Base-by-base conservation (phyloP, 2,797 vertebrate species). In the Phalanger gymnotis region DNA sequence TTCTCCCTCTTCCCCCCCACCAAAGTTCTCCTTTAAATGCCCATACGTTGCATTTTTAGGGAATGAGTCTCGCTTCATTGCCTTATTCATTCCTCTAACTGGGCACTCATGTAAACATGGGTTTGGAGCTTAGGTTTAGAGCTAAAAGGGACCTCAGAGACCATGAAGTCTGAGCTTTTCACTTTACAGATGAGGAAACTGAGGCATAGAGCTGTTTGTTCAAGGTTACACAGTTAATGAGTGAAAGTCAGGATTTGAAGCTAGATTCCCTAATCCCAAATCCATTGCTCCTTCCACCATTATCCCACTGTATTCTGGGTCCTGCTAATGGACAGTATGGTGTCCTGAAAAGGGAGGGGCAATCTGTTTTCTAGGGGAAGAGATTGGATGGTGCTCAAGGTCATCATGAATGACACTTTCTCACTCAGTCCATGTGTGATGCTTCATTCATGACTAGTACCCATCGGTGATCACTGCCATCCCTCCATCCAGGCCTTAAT, bases 1-100 rank as follows among this genome's bases (percentile, higher is more conserved):
- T 40, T 58, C 92, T 94, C 73, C n/a, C 57, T 66, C 94, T 93
- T 91, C 47, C 92, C 52, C 28, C 19, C 11, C 57, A 34, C 40
- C 2, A 81, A 81, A 81, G n/a, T 81, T 81, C 19, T 91, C n/a
- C 34, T 96, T 93, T 52, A 96, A 89, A 93, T 40, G 13, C 34
- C 73, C 28, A 94, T 66, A 31, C 34, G 53, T 90, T 94, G 47
- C 6, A 2, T 40, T 94, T 93, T 81, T n/a, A 66, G n/a, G 40
- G 93, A 92, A 54, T 1, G 0, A 40, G 28, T 57, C 19, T 93
- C 19, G 2, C 90, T 95, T 93, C n/a, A 52, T 66, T 93, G 91
- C n/a, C 2, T 81, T 47, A 40, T 40, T 81, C 66, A 40, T 73
- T 40, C n/a, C 6, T 81, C 19, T 81, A 81, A 47, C 7, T 40